Conservation (phyloP, 1,140 invertebrate genomes). For the Magallana ariakensis region DNA sequence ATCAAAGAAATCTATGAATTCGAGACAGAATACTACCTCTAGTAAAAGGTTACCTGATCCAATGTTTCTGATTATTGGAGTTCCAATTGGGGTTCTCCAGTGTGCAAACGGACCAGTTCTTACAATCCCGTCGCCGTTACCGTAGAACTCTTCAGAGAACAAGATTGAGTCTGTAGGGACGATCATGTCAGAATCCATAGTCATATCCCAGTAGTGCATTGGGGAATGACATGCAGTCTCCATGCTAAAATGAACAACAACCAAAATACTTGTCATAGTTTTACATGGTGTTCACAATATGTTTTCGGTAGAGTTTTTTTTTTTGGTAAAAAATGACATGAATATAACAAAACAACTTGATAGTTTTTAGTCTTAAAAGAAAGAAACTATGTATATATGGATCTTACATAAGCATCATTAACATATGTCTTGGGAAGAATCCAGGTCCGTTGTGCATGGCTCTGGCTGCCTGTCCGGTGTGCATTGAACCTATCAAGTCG, state of each 20-base stretch:
- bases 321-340: too few relatives aligned
- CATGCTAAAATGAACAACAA: constrained; percentile 56
- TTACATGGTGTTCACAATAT: too few relatives aligned
- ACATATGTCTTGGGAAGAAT: constrained; percentile 10
- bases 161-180: constrained; percentile 75
- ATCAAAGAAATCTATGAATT: too few relatives aligned
- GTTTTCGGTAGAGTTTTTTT: too few relatives aligned
- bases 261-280: too few relatives aligned
- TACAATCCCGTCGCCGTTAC: constrained; percentile 78
- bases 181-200: constrained; percentile 72
- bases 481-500: not conserved
- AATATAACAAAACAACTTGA: too few relatives aligned
- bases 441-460: not conserved
- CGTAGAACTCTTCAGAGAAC: constrained; percentile 74
- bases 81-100: constrained; percentile 59
- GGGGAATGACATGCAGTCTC: constrained; percentile 68
- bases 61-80: constrained; percentile 56
- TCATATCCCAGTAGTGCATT: constrained; percentile 78
- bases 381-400: too few relatives aligned
- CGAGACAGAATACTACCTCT: not conserved
- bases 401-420: constrained; percentile 9
- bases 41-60: constrained; percentile 24
- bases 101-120: constrained; percentile 74
- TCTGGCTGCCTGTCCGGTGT: not conserved
- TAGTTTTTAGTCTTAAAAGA: too few relatives aligned